Evolutionary conservation across 2,113 vertebrate genomes (phyloP), one percentile per base, ranked within the genome.

Genomic region (Corythornis madagascariensis): DNA sequence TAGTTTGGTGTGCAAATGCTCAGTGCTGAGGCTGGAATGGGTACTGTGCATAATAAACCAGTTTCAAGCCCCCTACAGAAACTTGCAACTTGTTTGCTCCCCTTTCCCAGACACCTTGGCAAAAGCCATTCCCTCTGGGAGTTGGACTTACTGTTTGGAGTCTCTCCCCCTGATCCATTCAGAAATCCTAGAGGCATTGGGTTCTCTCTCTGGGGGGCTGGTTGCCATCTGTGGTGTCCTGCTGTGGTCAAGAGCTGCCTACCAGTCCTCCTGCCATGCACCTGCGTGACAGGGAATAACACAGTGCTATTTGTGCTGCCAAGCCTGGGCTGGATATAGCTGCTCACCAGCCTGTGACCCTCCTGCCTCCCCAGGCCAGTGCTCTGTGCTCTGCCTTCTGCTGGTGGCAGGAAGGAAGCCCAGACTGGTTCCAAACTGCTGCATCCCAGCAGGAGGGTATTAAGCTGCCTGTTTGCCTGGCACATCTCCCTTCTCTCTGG

Each of bases 281-380:
- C 82, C 82, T 93, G 71, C 6, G 18, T 11, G 55, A 56, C 35
- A 47, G 0, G 28, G 73, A 91, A 66, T 45, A 82, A 78, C 59
- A 50, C 67, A 87, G 29, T 2, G 77, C 48, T 78, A 8, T 16
- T 57, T 0, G 4, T 12, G 55, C 65, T 82, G 73, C 53, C 4
- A 69, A 33, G n/a, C 10, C 20, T 42, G n/a, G 59, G 67, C 5
- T 4, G 16, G 2, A 3, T 4, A 19, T 2, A 80, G 52, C 64
- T 89, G 57, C 74, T n/a, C 43, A 2, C 0, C 0, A 26, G 16
- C 2, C 56, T 28, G 3, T 0, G 0, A 50, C 24, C 20, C 42
- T 73, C 35, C 28, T 0, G 6, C 40, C 33, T 77, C 33, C 61
- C 45, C 24, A 26, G 40, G 28, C n/a, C 64, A 24, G 16, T 19